Evolutionary conservation across 1,140 invertebrate species (phyloP), one percentile per base, ranked within the genome.

Genomic region (Saccostrea cuccullata): DNA sequence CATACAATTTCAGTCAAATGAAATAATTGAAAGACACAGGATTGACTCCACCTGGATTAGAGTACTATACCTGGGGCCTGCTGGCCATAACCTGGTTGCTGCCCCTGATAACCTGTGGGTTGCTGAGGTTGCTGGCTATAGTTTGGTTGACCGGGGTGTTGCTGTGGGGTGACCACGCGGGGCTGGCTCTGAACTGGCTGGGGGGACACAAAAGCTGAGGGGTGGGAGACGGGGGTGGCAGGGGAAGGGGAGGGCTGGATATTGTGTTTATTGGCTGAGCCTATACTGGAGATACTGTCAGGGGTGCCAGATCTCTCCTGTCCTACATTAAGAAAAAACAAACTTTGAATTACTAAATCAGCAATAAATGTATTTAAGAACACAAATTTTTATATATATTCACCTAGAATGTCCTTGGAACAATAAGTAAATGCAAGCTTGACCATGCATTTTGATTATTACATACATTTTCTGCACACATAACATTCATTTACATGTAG

Each of bases 221-320:
- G 82, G 36, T 58, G 84, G 64, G 55, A 64, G 26, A 60, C 40
- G 11, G 55, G 85, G 55, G 26, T 83, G 87, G 55, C 58, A 55
- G 70, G 73, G 26, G 47, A 30, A 73, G 26, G 70, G 6, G 55
- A 40, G n/a, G 55, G 55, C 85, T 91, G 92, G 56, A 67, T 88
- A 56, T 87, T 85, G 13, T 86, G 83, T 83, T 90, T 87, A 67
- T 89, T 87, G 12, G 93, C 91, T 36, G 94, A 94, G 17, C 93
- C 92, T 87, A 92, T 88, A 89, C 94, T 94, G 13, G 93, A 93
- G 26, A 93, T 89, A 89, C 93, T 94, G 88, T 94, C 94, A 30
- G 94, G 93, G 30, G 93, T 93, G 17, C 91, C 93, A 58, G 93
- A 86, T 83, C 93, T 82, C 9, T 93, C 93, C 85, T 58, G 67